A percentile compares a stretch with the other conserved stretches of the same genome.
Evolutionary conservation across 2,888 invertebrate species (phyloP).

Genomic region (Leptopterna dolabrata): DNA sequence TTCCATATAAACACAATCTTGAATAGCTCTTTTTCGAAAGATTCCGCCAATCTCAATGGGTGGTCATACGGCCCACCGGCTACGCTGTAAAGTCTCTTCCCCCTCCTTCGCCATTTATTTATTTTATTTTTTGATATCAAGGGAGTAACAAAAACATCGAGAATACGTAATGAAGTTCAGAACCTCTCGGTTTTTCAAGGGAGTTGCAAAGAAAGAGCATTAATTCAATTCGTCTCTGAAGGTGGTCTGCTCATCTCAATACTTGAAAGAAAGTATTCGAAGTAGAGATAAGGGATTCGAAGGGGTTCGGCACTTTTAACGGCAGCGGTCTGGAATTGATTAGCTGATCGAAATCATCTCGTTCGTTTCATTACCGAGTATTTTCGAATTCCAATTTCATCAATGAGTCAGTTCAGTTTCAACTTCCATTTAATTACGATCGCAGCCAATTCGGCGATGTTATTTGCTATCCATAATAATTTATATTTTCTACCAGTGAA

Average conservation of each 20-base stretch:
- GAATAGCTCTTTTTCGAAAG: not conserved
- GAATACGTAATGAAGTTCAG: conserved; percentile 5
- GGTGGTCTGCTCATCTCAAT: conserved; percentile 33
- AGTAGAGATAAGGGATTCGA: not conserved
- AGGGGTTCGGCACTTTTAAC: not conserved
- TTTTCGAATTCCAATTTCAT: not conserved
- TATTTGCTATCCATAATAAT: too few species aligned
- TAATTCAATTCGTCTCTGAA: conserved; percentile 29
- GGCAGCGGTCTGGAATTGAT: not conserved
- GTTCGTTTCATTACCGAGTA: not conserved
- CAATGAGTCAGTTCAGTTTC: too few species aligned
- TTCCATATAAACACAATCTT: not conserved
- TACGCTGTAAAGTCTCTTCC: not conserved
- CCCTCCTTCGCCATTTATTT: not conserved
- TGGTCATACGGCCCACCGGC: not conserved
- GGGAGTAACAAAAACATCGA: not conserved
- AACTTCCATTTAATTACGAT: too few species aligned
- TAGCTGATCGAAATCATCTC: not conserved
- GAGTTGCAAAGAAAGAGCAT: conserved; percentile 19
- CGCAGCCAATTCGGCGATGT: too few species aligned
- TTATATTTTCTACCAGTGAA: too few species aligned
- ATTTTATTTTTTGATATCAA: not conserved
- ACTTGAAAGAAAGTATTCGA: conserved; percentile 19
- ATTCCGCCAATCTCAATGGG: not conserved
- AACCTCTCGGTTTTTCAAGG: not conserved